These are phyloP conservation scores for Spodoptera littoralis DNA, from an alignment of 2,888 invertebrate genomes.

Conservation along the genomic window DNA sequence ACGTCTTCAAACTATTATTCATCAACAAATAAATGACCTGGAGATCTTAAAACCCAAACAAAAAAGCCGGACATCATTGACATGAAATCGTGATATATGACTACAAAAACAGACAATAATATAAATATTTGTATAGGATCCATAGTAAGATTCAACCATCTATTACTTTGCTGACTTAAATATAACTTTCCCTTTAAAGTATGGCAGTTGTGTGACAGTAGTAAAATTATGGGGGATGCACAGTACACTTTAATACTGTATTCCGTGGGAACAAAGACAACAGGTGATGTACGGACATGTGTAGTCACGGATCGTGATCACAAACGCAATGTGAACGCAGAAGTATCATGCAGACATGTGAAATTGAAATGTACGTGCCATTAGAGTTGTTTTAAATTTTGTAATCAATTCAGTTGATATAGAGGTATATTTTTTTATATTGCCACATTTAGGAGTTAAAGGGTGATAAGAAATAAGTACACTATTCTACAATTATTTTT, in stretches of 20 bases:
- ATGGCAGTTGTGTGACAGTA: conserved; percentile 49
- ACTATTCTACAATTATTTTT: too few species aligned
- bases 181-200: conserved; percentile 50
- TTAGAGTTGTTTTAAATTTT: background rate
- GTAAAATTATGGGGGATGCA: conserved; percentile 46
- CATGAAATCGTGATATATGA: background rate
- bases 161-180: conserved; percentile 31
- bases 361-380: background rate
- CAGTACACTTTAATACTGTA: conserved; percentile 50
- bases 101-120: conserved; percentile 19
- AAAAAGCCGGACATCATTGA: background rate
- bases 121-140: conserved; percentile 36
- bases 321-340: conserved; percentile 15
- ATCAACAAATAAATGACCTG: background rate
- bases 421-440: conserved; percentile 1
- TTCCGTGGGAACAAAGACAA: conserved; percentile 79
- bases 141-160: conserved; percentile 19
- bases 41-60: background rate
- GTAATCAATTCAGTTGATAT: background rate
- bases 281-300: conserved; percentile 84
- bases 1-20: conserved; percentile 18
- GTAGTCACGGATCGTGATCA: conserved; percentile 76
- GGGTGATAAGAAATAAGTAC: too few species aligned
- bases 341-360: conserved; percentile 21
- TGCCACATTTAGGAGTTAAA: background rate